Conservation (phyloP, 2,888 invertebrate genomes). For the Eupithecia abbreviata region DNA sequence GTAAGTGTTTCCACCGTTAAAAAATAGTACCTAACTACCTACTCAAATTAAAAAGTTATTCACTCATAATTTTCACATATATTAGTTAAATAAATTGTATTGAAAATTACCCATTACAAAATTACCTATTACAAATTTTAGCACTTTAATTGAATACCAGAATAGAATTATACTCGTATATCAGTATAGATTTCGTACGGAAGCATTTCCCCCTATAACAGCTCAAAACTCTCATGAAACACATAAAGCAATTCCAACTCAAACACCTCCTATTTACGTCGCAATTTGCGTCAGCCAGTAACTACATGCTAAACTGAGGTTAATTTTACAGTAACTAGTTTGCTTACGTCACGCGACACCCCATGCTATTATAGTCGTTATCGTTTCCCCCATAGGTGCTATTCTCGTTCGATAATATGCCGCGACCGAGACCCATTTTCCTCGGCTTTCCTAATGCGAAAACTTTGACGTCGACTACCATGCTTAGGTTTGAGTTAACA, state of each 20-base stretch:
- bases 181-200: slow-evolving; percentile 6
- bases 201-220: slow-evolving; percentile 30
- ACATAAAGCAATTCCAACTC: slow-evolving; percentile 33
- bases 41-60: too few species aligned
- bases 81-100: too few species aligned
- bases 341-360: slow-evolving; percentile 53
- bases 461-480: slow-evolving; percentile 69
- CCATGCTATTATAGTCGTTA: slow-evolving; percentile 56
- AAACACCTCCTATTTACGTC: slow-evolving; percentile 44
- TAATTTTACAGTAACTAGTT: slow-evolving; percentile 61
- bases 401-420: slow-evolving; percentile 46
- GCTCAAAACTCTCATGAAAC: slow-evolving; percentile 33
- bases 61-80: too few species aligned
- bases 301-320: slow-evolving; percentile 55
- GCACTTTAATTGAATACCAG: background rate
- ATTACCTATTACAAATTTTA: background rate
- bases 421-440: slow-evolving; percentile 75
- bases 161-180: background rate
- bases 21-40: too few species aligned
- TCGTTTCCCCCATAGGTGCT: slow-evolving; percentile 40
- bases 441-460: slow-evolving; percentile 67
- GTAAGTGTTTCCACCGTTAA: too few species aligned
- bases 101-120: background rate
- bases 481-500: slow-evolving; percentile 43
- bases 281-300: slow-evolving; percentile 55